Percentiles rank a stretch among this genome's conserved stretches.
Evolutionary conservation across 2,797 vertebrate species (phyloP).

Genomic region (Schizopygopsis malacanthus): DNA sequence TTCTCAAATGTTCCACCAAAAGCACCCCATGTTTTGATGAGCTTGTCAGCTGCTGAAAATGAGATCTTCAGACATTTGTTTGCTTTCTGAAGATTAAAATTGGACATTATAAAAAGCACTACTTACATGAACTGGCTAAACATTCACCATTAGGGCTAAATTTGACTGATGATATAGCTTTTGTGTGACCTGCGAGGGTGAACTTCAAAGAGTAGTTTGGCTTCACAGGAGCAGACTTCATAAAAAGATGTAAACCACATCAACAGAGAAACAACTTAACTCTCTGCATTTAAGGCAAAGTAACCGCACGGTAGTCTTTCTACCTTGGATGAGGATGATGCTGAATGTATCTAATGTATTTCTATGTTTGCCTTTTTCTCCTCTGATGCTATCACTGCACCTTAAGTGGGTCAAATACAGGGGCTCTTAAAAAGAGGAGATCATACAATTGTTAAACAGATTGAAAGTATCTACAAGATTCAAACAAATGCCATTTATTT

Average conservation of each 20-base stretch:
- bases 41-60: conserved; percentile 91
- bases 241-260: conserved; percentile 14
- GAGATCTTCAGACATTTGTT: background rate
- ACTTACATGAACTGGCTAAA: conserved; percentile 95
- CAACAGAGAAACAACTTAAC: background rate
- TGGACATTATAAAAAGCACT: conserved; percentile 57
- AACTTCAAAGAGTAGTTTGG: conserved; percentile 97
- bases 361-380: conserved; percentile 95
- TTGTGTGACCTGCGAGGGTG: conserved; percentile 94
- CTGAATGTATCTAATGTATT: conserved; percentile 87
- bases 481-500: background rate
- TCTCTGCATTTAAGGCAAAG: background rate
- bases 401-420: conserved; percentile 12
- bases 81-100: background rate
- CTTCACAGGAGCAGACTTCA: conserved; percentile 90
- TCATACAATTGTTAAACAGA: background rate
- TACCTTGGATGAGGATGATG: conserved; percentile 91
- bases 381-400: conserved; percentile 88
- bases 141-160: conserved; percentile 97
- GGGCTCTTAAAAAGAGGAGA: background rate
- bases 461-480: background rate
- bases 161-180: conserved; percentile 95
- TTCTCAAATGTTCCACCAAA: conserved; percentile 98
- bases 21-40: conserved; percentile 97
- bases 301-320: background rate